Evolutionary conservation across 2,888 invertebrate species (phyloP).

Genomic region (Athalia cordata): DNA sequence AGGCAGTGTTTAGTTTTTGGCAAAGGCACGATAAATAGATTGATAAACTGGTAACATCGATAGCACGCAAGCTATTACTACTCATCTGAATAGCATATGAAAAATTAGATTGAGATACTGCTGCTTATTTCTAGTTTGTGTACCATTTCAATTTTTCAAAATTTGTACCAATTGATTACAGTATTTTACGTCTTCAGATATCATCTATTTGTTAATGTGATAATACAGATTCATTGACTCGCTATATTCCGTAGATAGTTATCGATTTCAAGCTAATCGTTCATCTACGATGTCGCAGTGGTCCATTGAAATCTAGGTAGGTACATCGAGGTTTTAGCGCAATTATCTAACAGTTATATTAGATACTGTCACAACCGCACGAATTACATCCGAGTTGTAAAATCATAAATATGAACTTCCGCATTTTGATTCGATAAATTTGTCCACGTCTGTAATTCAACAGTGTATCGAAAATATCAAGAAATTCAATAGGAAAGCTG

Average conservation of each 20-base stretch:
- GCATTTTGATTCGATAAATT: no score
- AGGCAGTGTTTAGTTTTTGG: conserved; percentile 53
- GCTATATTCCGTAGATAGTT: conserved; percentile 19
- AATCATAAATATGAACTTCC: no score
- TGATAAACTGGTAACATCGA: conserved; percentile 37
- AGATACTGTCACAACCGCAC: background rate
- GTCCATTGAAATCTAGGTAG: conserved; percentile 1
- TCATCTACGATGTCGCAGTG: conserved; percentile 12
- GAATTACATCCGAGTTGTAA: no score
- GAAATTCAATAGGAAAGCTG: no score
- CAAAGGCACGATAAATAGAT: conserved; percentile 55
- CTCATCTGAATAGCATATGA: conserved; percentile 17
- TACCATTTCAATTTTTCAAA: conserved; percentile 32
- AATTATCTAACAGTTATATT: conserved; percentile 30
- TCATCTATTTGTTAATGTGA: conserved; percentile 9
- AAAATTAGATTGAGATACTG: conserved; percentile 24
- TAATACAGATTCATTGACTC: conserved; percentile 10
- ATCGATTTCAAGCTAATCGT: conserved; percentile 2
- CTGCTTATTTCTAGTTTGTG: background rate
- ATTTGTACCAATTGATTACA: conserved; percentile 44
- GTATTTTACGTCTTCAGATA: background rate
- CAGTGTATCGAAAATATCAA: no score
- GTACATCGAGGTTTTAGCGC: conserved; percentile 29
- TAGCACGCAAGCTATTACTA: conserved; percentile 32
- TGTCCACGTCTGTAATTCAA: no score